Evolutionary conservation across 2,888 invertebrate genomes (phyloP), one percentile per base, ranked within the genome.

Genomic region (Epinotia brunnichana): DNA sequence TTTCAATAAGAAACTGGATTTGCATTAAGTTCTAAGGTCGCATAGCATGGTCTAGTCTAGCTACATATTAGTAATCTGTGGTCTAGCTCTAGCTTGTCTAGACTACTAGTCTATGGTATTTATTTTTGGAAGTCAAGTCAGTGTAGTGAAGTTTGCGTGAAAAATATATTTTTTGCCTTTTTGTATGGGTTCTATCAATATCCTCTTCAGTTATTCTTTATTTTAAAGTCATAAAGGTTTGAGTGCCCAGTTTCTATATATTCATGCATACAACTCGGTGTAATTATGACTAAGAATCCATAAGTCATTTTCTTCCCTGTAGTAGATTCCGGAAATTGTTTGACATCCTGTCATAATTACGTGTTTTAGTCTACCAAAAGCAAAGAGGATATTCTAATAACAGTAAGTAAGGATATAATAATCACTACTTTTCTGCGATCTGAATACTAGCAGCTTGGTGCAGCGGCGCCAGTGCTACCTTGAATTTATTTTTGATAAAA

Each of bases 111-210:
- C 70, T 73, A 57, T 69, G 74, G 79, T 84, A 81, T 87, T 87
- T 87, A 87, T 87, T 87, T 87, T 87, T 86, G 86, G 87, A 87
- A 82, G 81, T 83, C 82, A 83, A 81, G 83, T 82, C 83, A 83
- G 82, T 82, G 80, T 19, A 67, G 48, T 63, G 59, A 17, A 29
- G 62, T 62, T 21, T 69, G 69, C 61, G 74, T 69, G 69, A 72
- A 66, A 60, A 69, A 66, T 69, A 62, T 67, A 29, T 39, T 66
- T 44, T 73, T 61, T 57, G 7, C 57, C 9, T 41, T 53, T 53
- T 69, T 68, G 35, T 48, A 51, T 24, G n/a, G 29, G 29, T 61
- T 48, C 51, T 39, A 44, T 41, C 29, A 53, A 35, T 56, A 29
- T 48, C 21, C 51, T 63, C 39, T 61, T 63, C 11, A 44, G 39